Percentiles rank a stretch among this genome's conserved stretches.
These are phyloP conservation scores for Salmo trutta DNA, from an alignment of 2,797 vertebrate genomes.

Conservation along the genomic window DNA sequence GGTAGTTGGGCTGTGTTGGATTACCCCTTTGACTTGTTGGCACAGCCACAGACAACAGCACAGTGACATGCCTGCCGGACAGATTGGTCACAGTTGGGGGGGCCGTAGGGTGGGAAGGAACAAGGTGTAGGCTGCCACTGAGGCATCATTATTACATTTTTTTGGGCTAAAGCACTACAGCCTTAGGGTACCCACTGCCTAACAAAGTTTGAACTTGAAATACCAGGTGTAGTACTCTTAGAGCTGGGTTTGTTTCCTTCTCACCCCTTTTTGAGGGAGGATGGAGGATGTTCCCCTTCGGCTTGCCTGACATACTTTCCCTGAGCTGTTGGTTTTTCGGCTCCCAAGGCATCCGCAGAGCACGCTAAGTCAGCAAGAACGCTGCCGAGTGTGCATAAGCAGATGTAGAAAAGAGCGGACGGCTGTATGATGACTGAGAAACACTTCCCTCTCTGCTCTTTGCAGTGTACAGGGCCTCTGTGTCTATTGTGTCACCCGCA, in stretches of 20 bases:
- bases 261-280: slow-evolving; percentile 17
- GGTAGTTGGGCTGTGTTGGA: background rate
- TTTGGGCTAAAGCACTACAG: background rate
- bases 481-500: slow-evolving; percentile 22
- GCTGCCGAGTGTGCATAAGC: slow-evolving; percentile 63
- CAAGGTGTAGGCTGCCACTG: slow-evolving; percentile 22
- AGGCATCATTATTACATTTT: background rate
- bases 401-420: slow-evolving; percentile 60
- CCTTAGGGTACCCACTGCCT: background rate
- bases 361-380: slow-evolving; percentile 73
- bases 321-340: slow-evolving; percentile 33
- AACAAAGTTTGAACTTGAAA: slow-evolving; percentile 1
- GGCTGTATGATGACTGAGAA: slow-evolving; percentile 52
- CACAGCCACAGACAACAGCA: slow-evolving; percentile 43
- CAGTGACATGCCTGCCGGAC: slow-evolving; percentile 66
- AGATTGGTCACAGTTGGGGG: slow-evolving; percentile 74
- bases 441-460: slow-evolving; percentile 43
- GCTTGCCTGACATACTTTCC: slow-evolving; percentile 67
- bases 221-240: background rate
- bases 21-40: slow-evolving; percentile 51
- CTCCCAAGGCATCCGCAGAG: slow-evolving; percentile 58
- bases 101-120: slow-evolving; percentile 38
- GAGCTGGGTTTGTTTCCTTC: background rate
- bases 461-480: slow-evolving; percentile 39
- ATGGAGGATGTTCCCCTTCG: slow-evolving; percentile 27